Evolutionary conservation across 1,140 invertebrate genomes (phyloP).

Genomic region (Macrocentrus cingulum): DNA sequence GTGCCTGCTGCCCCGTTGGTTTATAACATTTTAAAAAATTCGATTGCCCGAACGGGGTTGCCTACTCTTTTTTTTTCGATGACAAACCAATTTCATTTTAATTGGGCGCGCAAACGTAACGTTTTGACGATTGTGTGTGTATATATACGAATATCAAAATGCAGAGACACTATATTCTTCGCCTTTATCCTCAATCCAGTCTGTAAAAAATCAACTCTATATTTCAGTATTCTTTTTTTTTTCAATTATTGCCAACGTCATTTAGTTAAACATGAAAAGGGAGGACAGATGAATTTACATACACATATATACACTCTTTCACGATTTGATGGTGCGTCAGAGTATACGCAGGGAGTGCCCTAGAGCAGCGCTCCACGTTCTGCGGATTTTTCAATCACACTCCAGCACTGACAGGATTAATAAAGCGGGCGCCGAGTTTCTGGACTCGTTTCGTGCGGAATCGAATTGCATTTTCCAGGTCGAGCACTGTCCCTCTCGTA

Average conservation of each 20-base stretch:
- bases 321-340: background rate
- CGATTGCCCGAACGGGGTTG: conserved; percentile 13
- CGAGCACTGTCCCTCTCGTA: conserved; percentile 31
- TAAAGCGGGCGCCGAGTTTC: conserved; percentile 48
- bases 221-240: no score
- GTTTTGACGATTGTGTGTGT: background rate
- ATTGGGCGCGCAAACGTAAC: conserved; percentile 17
- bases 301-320: background rate
- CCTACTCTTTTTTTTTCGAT: conserved; percentile 1
- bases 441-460: conserved; percentile 51
- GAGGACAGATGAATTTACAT: background rate
- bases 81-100: conserved; percentile 23
- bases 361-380: conserved; percentile 27
- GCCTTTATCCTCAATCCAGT: no score
- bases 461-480: conserved; percentile 52
- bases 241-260: background rate
- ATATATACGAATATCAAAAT: background rate
- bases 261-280: background rate
- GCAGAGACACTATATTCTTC: background rate
- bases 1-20: conserved; percentile 6
- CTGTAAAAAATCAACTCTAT: no score
- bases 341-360: background rate
- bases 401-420: conserved; percentile 45
- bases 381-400: conserved; percentile 50
- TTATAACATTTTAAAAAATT: conserved; percentile 27